Percentiles rank a stretch among this genome's conserved stretches.
Conservation (phyloP, 2,797 vertebrate species). For the Pogoniulus pusillus region DNA sequence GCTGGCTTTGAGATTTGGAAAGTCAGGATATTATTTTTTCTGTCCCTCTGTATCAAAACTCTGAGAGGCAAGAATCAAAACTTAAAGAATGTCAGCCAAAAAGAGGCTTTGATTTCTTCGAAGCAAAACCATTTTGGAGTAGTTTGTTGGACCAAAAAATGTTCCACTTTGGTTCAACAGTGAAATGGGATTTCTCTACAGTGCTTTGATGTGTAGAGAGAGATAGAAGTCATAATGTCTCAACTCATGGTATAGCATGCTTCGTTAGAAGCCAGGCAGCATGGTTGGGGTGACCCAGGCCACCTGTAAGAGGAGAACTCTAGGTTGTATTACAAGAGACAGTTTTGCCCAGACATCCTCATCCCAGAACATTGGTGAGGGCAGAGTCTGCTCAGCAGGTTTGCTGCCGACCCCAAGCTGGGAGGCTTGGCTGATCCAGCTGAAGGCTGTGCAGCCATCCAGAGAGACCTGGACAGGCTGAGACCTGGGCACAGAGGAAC, state of each 20-base stretch:
- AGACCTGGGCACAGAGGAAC: no score
- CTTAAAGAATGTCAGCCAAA: background rate
- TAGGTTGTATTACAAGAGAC: background rate
- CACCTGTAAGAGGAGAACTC: background rate
- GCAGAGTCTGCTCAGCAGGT: no score
- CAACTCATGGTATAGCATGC: background rate
- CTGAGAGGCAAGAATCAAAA: background rate
- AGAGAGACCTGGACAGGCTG: no score
- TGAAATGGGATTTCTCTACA: background rate
- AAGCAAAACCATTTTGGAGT: background rate
- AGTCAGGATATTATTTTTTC: background rate
- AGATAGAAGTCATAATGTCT: background rate
- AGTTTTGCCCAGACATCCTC: background rate
- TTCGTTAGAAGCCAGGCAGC: background rate
- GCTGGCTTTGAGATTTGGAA: background rate
- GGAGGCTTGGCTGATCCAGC: no score
- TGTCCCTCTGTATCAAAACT: background rate
- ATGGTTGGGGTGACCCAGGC: background rate
- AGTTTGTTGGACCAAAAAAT: background rate
- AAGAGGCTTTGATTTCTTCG: background rate
- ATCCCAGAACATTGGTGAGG: no score
- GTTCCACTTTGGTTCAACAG: background rate
- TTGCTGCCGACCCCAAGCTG: no score
- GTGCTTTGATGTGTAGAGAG: background rate
- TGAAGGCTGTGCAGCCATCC: no score